Conservation (phyloP, 2,113 vertebrate genomes). For the Enhydra lutris region DNA sequence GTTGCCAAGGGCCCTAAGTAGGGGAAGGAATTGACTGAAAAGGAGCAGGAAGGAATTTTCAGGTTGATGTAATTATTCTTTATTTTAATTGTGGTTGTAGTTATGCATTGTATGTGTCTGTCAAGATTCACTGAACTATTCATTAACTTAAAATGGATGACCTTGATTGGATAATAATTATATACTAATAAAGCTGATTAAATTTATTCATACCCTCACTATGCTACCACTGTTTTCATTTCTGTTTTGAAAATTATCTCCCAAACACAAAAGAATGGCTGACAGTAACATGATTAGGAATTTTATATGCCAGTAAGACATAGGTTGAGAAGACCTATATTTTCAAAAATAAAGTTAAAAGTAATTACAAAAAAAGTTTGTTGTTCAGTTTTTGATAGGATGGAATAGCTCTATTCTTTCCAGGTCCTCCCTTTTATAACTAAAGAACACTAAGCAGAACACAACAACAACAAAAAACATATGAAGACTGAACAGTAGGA, state of each 20-base stretch:
- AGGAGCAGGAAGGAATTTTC: not conserved
- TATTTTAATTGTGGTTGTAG: not conserved
- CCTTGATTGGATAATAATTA: not conserved
- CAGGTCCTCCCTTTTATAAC: not conserved
- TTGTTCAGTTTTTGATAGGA: not conserved
- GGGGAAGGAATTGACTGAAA: not conserved
- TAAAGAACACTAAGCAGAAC: not conserved
- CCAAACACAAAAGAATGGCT: not conserved
- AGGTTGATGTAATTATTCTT: not conserved
- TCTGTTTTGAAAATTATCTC: not conserved
- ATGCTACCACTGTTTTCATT: not conserved
- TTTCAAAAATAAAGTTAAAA: not conserved
- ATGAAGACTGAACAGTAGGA: not conserved
- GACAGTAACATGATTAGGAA: not conserved
- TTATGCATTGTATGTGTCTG: not conserved
- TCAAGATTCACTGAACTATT: not conserved
- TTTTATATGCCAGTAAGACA: not conserved
- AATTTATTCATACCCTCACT: not conserved
- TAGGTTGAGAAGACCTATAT: not conserved
- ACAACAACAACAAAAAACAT: not conserved
- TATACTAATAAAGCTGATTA: not conserved
- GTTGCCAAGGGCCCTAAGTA: not conserved
- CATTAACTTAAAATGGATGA: not conserved
- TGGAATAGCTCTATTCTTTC: not conserved
- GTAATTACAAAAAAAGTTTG: not conserved